Evolutionary conservation across 92 coral and sea anemone species (phyloP).

Genomic region (Porites divaricata): DNA sequence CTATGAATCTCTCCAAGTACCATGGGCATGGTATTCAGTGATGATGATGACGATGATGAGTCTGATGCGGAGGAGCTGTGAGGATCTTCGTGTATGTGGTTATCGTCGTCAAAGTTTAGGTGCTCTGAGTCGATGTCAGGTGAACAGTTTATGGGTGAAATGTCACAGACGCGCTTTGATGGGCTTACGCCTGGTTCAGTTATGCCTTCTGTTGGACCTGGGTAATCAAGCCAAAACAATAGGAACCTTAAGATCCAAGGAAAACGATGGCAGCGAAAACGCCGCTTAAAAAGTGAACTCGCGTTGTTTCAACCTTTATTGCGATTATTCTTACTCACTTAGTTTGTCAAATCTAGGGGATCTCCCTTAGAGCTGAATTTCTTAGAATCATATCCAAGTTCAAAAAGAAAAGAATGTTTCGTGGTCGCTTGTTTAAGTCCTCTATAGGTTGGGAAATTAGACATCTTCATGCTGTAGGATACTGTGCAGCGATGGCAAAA

Average conservation of each 20-base stretch:
- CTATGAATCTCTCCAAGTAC: constrained; percentile 81
- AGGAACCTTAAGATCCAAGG: background rate
- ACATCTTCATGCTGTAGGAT: no score
- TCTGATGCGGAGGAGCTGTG: constrained; percentile 47
- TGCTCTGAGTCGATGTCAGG: constrained; percentile 90
- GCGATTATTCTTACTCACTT: no score
- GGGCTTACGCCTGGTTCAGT: constrained; percentile 93
- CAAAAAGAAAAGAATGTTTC: no score
- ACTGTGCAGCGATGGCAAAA: no score
- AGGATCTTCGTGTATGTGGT: constrained; percentile 76
- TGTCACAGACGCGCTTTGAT: constrained; percentile 84
- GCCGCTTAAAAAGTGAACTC: no score
- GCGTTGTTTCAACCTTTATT: background rate
- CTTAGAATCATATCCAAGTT: no score
- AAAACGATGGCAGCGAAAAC: no score
- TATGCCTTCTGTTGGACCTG: constrained; percentile 87
- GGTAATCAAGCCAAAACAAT: background rate
- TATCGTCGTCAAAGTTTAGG: constrained; percentile 79
- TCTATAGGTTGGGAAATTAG: no score
- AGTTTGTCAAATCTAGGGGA: no score
- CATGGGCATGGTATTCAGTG: constrained; percentile 78
- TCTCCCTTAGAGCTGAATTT: no score
- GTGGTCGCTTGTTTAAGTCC: no score
- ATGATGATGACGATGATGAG: constrained; percentile 59
- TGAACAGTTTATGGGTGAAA: constrained; percentile 67